Percentiles rank a stretch among this genome's conserved stretches.
Evolutionary conservation across 1,140 invertebrate genomes (phyloP).

Genomic region (Papilio glaucus): DNA sequence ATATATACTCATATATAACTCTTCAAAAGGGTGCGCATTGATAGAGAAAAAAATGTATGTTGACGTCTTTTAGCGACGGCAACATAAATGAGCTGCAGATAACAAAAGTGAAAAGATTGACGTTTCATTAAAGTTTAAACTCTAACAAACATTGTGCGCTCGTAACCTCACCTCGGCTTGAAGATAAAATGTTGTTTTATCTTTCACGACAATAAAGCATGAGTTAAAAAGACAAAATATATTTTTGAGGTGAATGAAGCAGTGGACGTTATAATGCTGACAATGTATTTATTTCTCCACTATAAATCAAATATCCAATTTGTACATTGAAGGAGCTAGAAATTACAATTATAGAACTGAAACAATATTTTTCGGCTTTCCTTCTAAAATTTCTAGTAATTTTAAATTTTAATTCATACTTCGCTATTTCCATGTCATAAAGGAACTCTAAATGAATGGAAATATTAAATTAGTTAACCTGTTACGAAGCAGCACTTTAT

Average conservation of each 20-base stretch:
- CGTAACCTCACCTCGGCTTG: slow-evolving; percentile 8
- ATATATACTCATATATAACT: not conserved
- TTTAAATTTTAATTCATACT: not conserved
- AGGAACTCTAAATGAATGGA: slow-evolving; percentile 18
- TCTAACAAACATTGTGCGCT: slow-evolving; percentile 10
- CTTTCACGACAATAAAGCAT: not conserved
- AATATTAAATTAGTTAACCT: slow-evolving; percentile 37
- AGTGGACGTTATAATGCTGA: too few relatives aligned
- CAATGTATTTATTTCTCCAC: too few relatives aligned
- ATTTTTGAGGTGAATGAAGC: too few relatives aligned
- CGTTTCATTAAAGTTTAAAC: slow-evolving; percentile 17
- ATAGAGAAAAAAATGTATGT: not conserved
- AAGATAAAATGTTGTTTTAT: slow-evolving; percentile 3
- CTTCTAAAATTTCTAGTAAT: not conserved
- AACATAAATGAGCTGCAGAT: slow-evolving; percentile 10
- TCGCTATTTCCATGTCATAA: not conserved
- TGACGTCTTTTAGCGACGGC: not conserved
- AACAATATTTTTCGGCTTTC: not conserved
- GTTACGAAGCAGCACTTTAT: slow-evolving; percentile 43
- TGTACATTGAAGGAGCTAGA: not conserved
- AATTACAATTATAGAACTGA: not conserved
- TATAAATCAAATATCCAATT: not conserved
- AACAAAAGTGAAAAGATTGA: slow-evolving; percentile 22
- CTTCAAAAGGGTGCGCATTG: not conserved
- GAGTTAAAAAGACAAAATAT: not conserved